Percentiles rank a stretch among this genome's conserved stretches.
Conservation (phyloP, 2,797 vertebrate genomes). For the Acanthiza pusilla region DNA sequence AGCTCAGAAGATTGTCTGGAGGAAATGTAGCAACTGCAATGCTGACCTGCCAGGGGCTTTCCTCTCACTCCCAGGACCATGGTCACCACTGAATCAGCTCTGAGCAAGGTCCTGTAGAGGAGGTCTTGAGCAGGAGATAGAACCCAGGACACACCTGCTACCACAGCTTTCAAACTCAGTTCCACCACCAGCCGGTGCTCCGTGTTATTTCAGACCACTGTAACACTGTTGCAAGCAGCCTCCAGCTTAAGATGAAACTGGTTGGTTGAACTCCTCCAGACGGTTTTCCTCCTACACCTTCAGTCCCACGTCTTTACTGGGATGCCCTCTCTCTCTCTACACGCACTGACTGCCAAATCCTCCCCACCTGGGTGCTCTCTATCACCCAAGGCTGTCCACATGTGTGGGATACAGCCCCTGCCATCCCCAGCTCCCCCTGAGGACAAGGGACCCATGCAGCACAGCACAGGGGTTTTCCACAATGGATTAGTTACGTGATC, state of each 20-base stretch:
- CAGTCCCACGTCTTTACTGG: background rate
- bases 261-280: background rate
- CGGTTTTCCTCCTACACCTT: background rate
- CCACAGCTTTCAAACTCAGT: background rate
- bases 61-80: background rate
- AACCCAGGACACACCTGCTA: rapidly evolving
- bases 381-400: rapidly evolving
- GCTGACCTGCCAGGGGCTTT: background rate
- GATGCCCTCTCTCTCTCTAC: background rate
- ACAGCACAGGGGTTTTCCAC: background rate
- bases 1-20: background rate
- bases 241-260: background rate
- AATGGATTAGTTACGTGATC: background rate
- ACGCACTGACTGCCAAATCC: background rate
- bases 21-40: background rate
- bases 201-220: background rate
- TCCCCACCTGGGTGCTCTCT: background rate
- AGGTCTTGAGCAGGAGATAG: background rate
- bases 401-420: background rate
- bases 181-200: background rate
- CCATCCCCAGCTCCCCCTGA: background rate
- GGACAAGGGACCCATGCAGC: background rate
- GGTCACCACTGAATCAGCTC: background rate
- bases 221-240: background rate
- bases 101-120: background rate